Evolutionary conservation across 2,797 vertebrate genomes (phyloP).

Genomic region (Liasis olivaceus): DNA sequence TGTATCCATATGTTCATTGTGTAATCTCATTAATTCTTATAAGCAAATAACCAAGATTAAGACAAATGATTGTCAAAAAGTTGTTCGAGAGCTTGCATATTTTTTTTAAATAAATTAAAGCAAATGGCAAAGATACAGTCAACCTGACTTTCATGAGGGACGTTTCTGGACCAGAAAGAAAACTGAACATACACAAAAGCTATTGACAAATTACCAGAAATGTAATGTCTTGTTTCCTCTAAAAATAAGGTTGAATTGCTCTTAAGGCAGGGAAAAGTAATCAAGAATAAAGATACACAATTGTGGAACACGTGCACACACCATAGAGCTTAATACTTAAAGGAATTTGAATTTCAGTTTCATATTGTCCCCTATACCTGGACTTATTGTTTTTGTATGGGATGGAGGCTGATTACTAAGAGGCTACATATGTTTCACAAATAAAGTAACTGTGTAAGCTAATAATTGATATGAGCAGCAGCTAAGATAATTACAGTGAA

Average conservation of each 20-base stretch:
- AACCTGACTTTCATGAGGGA: conserved; percentile 44
- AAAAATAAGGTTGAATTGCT: conserved; percentile 14
- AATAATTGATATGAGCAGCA: not conserved
- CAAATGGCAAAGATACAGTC: conserved; percentile 29
- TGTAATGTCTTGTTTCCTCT: conserved; percentile 42
- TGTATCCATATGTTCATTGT: conserved; percentile 45
- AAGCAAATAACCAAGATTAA: not conserved
- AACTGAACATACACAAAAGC: not conserved
- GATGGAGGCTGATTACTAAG: not conserved
- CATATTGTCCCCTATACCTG: conserved; percentile 4
- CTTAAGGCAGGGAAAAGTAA: conserved; percentile 50
- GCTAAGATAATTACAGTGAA: conserved; percentile 31
- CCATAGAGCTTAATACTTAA: not conserved
- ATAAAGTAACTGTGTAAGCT: conserved; percentile 5
- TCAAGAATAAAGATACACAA: conserved; percentile 41
- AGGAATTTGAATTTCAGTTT: conserved; percentile 32
- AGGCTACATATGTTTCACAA: conserved; percentile 8
- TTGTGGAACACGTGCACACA: conserved; percentile 40
- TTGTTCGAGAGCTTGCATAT: conserved; percentile 49
- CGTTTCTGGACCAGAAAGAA: conserved; percentile 23
- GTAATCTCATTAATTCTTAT: conserved; percentile 4
- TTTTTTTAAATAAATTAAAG: conserved; percentile 25
- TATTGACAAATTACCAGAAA: conserved; percentile 55
- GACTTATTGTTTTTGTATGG: not conserved
- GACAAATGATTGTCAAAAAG: not conserved